Evolutionary conservation across 2,797 vertebrate species (phyloP), one percentile per base, ranked within the genome.

Genomic region (Channa striata): DNA sequence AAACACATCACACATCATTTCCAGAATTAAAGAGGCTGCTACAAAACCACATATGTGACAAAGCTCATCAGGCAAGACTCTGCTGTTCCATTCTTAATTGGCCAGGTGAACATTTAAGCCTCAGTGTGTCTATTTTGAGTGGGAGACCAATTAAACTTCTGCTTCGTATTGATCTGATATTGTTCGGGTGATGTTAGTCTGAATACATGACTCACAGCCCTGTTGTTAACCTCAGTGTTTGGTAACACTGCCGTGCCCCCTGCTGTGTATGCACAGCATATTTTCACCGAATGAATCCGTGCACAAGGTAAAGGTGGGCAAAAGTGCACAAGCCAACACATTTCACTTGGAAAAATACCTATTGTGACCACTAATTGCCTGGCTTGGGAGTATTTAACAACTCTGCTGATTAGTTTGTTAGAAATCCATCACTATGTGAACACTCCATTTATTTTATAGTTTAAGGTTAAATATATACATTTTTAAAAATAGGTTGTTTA

Each of bases 261-360:
- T 34, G 42, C n/a, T 48, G 20, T 25, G 59, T 37, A n/a, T 37
- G 13, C 33, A 4, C 6, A 36, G 25, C n/a, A 48, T 47, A 13
- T 19, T 9, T 8, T 2, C 23, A 5, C 14, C 17, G 49, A 17
- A 36, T 42, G 21, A 74, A 34, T 80, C 46, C 1, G 11, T 30
- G 61, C 34, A 42, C 58, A 66, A 58, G 37, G 56, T 10, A 2
- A 12, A 73, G 70, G 77, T 79, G n/a, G n/a, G n/a, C n/a, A 12
- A 66, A 59, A 58, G 53, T 57, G 64, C 37, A 42, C 10, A 4
- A 66, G 52, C 74, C 79, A 75, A 84, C 82, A 44, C 78, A 73
- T 40, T 57, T 78, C 50, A 68, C 84, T 49, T 0, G 0, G 25
- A 54, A 77, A 4, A 57, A 53, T n/a, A 56, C 37, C 4, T 54